Conservation (phyloP, 2,797 vertebrate species). For the Lophura swinhoii region DNA sequence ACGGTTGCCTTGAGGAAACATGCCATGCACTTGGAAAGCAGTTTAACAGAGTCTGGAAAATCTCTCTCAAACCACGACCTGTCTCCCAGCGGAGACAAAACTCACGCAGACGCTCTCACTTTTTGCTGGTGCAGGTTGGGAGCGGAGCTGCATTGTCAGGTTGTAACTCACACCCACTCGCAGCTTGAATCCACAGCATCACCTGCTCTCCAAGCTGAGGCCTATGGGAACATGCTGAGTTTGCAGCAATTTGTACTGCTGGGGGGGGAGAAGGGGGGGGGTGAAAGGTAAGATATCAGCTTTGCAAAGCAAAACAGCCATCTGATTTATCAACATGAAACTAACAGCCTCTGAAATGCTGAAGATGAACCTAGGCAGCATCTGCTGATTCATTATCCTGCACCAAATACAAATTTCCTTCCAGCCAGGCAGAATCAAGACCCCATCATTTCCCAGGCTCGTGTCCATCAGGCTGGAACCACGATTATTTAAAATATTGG, state of each 20-base stretch:
- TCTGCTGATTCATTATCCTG: background rate
- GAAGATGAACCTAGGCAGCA: background rate
- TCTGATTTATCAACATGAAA: background rate
- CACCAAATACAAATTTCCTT: background rate
- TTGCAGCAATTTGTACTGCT: background rate
- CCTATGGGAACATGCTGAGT: background rate
- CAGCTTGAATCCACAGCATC: background rate
- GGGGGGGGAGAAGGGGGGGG: background rate
- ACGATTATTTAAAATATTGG: background rate
- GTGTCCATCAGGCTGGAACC: accelerated
- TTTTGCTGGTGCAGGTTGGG: conserved; percentile 3
- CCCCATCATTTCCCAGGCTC: background rate
- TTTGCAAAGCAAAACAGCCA: background rate
- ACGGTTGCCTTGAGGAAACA: background rate
- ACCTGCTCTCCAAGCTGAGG: background rate
- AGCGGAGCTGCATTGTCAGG: background rate
- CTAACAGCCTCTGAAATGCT: background rate
- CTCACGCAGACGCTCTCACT: background rate
- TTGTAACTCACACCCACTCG: background rate
- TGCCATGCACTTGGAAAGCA: background rate
- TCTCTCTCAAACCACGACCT: conserved; percentile 35
- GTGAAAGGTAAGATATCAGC: background rate
- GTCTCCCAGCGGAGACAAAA: background rate
- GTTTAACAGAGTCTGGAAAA: conserved; percentile 54
- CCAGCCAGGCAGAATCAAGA: background rate